Evolutionary conservation across 2,113 vertebrate species (phyloP), one percentile per base, ranked within the genome.

Genomic region (Corythaixoides concolor): DNA sequence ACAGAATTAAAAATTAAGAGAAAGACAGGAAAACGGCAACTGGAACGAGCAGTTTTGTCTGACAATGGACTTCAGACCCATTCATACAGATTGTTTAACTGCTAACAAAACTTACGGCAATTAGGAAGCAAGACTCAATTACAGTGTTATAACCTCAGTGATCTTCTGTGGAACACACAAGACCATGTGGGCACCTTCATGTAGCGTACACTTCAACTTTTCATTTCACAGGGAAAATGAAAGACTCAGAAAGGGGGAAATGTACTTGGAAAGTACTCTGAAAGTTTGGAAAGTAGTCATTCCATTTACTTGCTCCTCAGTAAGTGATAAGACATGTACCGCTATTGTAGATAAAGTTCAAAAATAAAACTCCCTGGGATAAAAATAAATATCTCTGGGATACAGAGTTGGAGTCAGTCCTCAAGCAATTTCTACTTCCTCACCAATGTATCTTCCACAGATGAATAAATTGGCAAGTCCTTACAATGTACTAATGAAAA

Each of bases 401-500:
- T 39, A 58, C 5, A 39, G 50, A 85, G 12, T 33, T 81, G 64
- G 33, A 89, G 41, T 74, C 69, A 50, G 39, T 77, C 69, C 64
- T 79, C 26, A 60, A 43, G 4, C 39, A 59, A 47, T 80, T 89
- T 95, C 87, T 64, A 76, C 33, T 76, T 93, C 85, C 79, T 79
- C 15, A 27, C 6, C 55, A 75, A 52, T 21, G 8, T 37, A n/a
- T 47, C 79, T 85, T 78, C 11, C n/a, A 43, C 8, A 59, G 15
- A 75, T 17, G n/a, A 93, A 85, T 73, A 90, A 80, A 96, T 93
- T 66, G 92, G 19, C 53, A 92, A 86, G 50, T 73, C 28, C 7
- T 91, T 79, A 72, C 53, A 77, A 95, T 88, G 27, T 77, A 66
- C 50, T 90, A 85, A 90, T 62, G 32, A 64, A 83, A 93, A 85